phyloP scores from a whole-genome alignment of 1,140 invertebrate genomes.

The Charaxes varanes region DNA sequence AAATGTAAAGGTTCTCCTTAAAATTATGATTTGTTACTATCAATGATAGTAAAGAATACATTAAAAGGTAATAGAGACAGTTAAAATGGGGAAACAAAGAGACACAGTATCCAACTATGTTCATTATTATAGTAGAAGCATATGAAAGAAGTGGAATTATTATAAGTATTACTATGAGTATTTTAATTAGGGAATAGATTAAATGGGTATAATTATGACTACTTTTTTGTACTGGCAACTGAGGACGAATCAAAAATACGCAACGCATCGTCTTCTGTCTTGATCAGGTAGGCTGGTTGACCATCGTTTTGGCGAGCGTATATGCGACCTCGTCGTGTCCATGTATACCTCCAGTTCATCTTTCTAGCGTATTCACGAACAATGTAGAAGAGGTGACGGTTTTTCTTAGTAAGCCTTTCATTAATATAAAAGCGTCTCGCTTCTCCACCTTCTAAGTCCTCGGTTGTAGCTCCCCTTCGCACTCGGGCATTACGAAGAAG shows the following conservation, averaged over 20 bases:
- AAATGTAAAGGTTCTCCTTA: no score
- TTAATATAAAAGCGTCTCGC: constrained; percentile 21
- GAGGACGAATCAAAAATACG: background rate
- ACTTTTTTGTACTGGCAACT: background rate
- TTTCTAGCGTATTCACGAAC: constrained; percentile 10
- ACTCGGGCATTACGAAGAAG: constrained; percentile 16
- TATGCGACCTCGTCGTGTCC: constrained; percentile 11
- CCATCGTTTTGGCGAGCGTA: constrained; percentile 4
- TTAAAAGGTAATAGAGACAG: no score
- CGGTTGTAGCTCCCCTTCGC: constrained; percentile 14
- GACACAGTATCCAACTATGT: no score
- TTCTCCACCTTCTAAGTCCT: constrained; percentile 4
- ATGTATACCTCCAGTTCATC: constrained; percentile 14
- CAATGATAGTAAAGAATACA: no score
- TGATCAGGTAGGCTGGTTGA: background rate
- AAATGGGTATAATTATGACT: no score
- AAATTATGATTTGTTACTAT: no score
- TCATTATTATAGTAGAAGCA: no score
- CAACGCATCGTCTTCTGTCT: constrained; percentile 1
- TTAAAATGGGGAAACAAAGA: no score
- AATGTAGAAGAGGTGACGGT: constrained; percentile 15
- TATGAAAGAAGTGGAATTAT: no score
- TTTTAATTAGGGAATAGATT: no score
- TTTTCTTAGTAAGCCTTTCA: constrained; percentile 18
- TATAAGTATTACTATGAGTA: no score